Conservation (phyloP, 1,140 invertebrate species). For the Plectus sambesii region DNA sequence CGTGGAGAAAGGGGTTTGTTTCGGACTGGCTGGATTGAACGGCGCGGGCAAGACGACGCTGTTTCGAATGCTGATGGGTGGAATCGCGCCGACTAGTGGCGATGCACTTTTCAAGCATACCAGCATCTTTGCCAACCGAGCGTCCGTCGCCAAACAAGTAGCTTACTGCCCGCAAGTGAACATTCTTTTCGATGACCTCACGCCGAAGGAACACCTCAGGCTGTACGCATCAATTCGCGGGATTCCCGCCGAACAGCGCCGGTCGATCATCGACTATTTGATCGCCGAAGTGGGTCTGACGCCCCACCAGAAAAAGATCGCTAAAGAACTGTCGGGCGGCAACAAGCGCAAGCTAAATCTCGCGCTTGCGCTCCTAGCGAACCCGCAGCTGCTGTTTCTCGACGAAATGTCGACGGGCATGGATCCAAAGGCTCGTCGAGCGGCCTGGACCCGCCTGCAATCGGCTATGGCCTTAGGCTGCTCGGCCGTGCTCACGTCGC, state of each 20-base stretch:
- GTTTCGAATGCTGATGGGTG: constrained; percentile 59
- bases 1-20: constrained; percentile 65
- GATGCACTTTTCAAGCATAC: constrained; percentile 30
- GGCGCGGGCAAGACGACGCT: constrained; percentile 83
- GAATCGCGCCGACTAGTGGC: constrained; percentile 24
- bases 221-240: constrained; percentile 51
- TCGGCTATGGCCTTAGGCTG: constrained; percentile 18
- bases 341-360: constrained; percentile 89
- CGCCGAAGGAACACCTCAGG: constrained; percentile 52
- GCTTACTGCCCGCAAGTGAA: constrained; percentile 73
- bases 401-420: constrained; percentile 56
- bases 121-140: no score
- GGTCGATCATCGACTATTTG: constrained; percentile 48
- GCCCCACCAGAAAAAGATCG: constrained; percentile 43
- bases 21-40: constrained; percentile 67
- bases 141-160: no score
- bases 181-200: constrained; percentile 63
- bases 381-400: constrained; percentile 56
- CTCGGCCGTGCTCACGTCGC: constrained; percentile 34
- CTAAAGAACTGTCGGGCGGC: constrained; percentile 59
- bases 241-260: constrained; percentile 51
- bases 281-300: constrained; percentile 48
- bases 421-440: constrained; percentile 52
- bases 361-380: constrained; percentile 72
- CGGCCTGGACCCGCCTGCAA: constrained; percentile 51